Percentiles rank a stretch among this genome's conserved stretches.
phyloP scores from a whole-genome alignment of 2,797 vertebrate species.

The Sebastes wilsoni region DNA sequence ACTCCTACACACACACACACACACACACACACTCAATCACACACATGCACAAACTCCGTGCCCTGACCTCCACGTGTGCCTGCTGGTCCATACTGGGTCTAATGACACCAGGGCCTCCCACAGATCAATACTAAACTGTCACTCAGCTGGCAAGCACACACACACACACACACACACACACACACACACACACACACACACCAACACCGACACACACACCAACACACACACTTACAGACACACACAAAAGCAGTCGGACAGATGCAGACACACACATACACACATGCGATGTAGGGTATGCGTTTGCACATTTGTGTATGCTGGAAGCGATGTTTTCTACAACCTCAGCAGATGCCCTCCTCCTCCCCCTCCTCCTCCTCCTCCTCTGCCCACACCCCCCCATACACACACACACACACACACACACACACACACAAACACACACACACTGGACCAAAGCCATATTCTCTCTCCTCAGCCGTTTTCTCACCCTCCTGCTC shows the following conservation, averaged over 20 bases:
- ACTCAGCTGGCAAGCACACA: conserved; percentile 84
- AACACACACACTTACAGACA: background rate
- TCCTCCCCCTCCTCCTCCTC: conserved; percentile 4
- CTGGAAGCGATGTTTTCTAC: conserved; percentile 79
- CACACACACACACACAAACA: conserved; percentile 25
- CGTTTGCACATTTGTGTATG: conserved; percentile 81
- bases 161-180: conserved; percentile 65
- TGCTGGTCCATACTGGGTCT: conserved; percentile 94
- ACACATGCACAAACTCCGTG: conserved; percentile 61
- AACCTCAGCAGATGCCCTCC: conserved; percentile 79
- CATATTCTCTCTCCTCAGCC: conserved; percentile 68
- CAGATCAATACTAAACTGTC: conserved; percentile 97
- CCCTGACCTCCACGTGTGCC: conserved; percentile 96
- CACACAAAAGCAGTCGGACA: conserved; percentile 36
- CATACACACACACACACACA: background rate
- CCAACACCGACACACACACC: background rate
- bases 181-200: conserved; percentile 10
- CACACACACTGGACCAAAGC: conserved; percentile 60
- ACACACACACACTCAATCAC: conserved; percentile 19
- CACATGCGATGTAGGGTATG: conserved; percentile 55
- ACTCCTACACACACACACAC: conserved; percentile 24
- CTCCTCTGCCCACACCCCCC: conserved; percentile 20
- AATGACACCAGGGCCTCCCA: conserved; percentile 96
- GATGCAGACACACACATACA: conserved; percentile 29
- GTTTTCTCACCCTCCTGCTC: conserved; percentile 70